A percentile compares a stretch with the other conserved stretches of the same genome.
phyloP scores from a whole-genome alignment of 2,888 invertebrate genomes.

The Melanophora roralis region DNA sequence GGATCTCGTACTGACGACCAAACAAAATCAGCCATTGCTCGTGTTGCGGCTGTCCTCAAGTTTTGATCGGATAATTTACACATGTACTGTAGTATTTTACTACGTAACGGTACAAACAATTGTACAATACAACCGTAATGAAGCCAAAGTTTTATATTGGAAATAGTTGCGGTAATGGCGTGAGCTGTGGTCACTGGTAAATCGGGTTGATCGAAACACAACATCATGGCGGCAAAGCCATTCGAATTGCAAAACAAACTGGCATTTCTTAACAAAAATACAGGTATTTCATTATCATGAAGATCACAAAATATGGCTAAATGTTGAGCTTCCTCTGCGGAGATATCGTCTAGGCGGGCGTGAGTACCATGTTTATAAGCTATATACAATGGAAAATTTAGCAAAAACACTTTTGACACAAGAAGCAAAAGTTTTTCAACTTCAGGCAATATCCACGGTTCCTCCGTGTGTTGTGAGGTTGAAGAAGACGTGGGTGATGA shows the following conservation, averaged over 20 bases:
- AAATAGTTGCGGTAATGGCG: conserved; percentile 93
- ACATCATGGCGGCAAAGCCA: conserved; percentile 91
- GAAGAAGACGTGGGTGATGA: conserved; percentile 44
- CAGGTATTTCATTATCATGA: conserved; percentile 95
- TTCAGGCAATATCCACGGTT: conserved; percentile 87
- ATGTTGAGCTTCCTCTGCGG: conserved; percentile 86
- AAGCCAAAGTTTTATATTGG: conserved; percentile 95
- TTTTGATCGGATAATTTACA: conserved; percentile 95
- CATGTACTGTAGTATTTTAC: conserved; percentile 93
- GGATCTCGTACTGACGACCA: conserved; percentile 97
- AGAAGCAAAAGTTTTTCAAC: conserved; percentile 92
- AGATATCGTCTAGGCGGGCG: conserved; percentile 88
- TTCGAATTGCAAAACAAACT: conserved; percentile 94
- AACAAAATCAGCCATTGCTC: conserved; percentile 97
- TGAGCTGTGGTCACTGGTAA: conserved; percentile 93
- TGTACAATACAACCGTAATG: conserved; percentile 94
- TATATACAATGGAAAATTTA: conserved; percentile 93
- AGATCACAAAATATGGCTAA: conserved; percentile 86
- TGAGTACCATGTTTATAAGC: conserved; percentile 91
- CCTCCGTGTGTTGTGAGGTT: conserved; percentile 72
- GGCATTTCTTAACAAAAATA: conserved; percentile 93
- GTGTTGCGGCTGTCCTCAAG: conserved; percentile 89
- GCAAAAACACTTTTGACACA: conserved; percentile 90
- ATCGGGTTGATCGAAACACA: conserved; percentile 89
- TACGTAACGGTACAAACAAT: conserved; percentile 90